Percentiles rank a stretch among this genome's conserved stretches.
Evolutionary conservation across 2,797 vertebrate species (phyloP).

Genomic region (Sebastes iracundus): DNA sequence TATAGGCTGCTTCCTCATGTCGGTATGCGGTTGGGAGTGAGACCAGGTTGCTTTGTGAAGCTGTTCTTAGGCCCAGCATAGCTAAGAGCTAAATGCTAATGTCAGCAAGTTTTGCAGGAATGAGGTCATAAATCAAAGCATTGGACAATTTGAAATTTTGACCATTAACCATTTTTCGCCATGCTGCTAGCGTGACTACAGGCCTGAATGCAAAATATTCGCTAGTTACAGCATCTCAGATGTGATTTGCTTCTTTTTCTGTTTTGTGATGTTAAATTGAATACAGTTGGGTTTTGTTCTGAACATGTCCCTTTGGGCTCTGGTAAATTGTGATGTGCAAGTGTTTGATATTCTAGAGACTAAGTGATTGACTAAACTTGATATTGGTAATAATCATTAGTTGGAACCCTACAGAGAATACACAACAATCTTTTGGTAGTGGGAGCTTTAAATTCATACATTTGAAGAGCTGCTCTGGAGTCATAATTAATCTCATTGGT

Average conservation of each 20-base stretch:
- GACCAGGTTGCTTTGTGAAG: too few relatives aligned
- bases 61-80: too few relatives aligned
- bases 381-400: neutral
- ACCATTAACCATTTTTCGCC: neutral
- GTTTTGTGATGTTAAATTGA: neutral
- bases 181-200: neutral
- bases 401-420: neutral
- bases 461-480: neutral
- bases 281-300: neutral
- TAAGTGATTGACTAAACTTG: neutral
- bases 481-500: neutral
- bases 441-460: neutral
- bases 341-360: neutral
- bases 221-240: neutral
- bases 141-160: neutral
- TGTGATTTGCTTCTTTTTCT: neutral
- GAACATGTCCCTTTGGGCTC: neutral
- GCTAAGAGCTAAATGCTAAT: constrained; percentile 2
- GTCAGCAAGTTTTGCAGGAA: too few relatives aligned
- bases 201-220: neutral
- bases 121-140: neutral
- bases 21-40: too few relatives aligned
- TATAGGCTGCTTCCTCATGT: too few relatives aligned
- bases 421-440: neutral
- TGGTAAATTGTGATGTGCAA: neutral